Evolutionary conservation across 2,797 vertebrate genomes (phyloP), one percentile per base, ranked within the genome.

Genomic region (Rhyacichthys aspro): DNA sequence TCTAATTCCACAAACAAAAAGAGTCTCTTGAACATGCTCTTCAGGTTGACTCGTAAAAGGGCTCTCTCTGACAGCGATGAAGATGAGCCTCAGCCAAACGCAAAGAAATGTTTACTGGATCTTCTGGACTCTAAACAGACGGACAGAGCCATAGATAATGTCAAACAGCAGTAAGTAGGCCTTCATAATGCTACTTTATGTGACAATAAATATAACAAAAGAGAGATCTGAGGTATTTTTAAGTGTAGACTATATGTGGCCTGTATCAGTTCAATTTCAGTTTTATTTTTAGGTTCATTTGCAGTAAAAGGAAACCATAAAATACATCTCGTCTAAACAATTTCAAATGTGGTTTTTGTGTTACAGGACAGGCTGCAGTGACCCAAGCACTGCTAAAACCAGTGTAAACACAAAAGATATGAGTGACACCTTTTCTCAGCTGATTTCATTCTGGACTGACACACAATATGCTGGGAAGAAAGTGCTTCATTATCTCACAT

Each of bases 401-500:
- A 49, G 18, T 19, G 15, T 32, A 1, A 66, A 11, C 3, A n/a
- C 14, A 10, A 32, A 18, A 38, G 6, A 37, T 16, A 55, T 15
- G 17, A 36, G 19, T 5, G 42, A 59, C 18, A n/a, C 16, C 2
- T 15, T 84, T 33, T 65, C 12, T 3, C 55, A 75, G 28, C 63
- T 56, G 12, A 48, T 75, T 0, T 80, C 41, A 0, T 48, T 48
- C 55, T 89, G 89, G 86, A 37, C 74, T 12, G 52, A 79, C 61
- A 65, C 86, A 10, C 59, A 64, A 2, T 1, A 9, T 47, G 84
- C 74, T 14, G 36, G 59, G 15, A 43, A 28, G 8, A 84, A 59
- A 55, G 83, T 81, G 2, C 11, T 87, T 15, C 18, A 76, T 11
- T 67, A 67, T 44, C 41, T 85, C 39, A 63, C 37, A 45, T 28